These are phyloP conservation scores for Herpetotheres cachinnans DNA, from an alignment of 2,113 vertebrate species.

Conservation along the genomic window DNA sequence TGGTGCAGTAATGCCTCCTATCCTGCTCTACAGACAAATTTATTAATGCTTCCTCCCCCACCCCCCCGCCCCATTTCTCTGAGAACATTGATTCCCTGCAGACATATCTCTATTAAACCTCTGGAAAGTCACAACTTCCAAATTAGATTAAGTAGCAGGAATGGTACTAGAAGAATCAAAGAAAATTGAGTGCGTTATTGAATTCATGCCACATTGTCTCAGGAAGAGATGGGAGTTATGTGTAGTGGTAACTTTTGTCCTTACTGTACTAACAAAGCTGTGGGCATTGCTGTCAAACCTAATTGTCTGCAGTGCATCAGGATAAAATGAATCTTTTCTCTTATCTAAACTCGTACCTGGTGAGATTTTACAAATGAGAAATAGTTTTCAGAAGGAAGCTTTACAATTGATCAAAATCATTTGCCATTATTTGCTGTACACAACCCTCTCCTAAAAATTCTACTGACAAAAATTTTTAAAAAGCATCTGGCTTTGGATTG, in stretches of 20 bases:
- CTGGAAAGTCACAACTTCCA: conserved; percentile 75
- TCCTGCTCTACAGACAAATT: conserved; percentile 68
- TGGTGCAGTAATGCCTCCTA: conserved; percentile 56
- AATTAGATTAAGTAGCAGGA: conserved; percentile 73
- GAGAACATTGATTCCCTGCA: conserved; percentile 71
- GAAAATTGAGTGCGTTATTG: conserved; percentile 73
- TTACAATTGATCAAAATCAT: neutral
- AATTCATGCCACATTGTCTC: conserved; percentile 75
- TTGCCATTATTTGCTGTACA: neutral
- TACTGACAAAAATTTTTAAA: neutral
- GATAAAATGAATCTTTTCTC: conserved; percentile 24
- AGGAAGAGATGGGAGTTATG: conserved; percentile 59
- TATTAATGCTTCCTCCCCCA: conserved; percentile 59
- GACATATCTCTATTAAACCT: conserved; percentile 75
- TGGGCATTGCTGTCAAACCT: conserved; percentile 55
- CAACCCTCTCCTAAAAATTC: neutral
- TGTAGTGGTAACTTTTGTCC: conserved; percentile 63
- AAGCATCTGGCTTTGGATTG: conserved; percentile 41
- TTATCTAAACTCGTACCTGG: neutral
- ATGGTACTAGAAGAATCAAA: conserved; percentile 69
- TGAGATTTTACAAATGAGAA: conserved; percentile 20
- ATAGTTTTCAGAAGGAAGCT: neutral
- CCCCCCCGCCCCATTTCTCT: conserved; percentile 1
- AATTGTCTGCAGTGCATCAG: conserved; percentile 11
- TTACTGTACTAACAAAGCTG: conserved; percentile 63